A percentile compares a stretch with the other conserved stretches of the same genome.
phyloP scores from a whole-genome alignment of 2,113 vertebrate genomes.

The Mastomys natalensis region DNA sequence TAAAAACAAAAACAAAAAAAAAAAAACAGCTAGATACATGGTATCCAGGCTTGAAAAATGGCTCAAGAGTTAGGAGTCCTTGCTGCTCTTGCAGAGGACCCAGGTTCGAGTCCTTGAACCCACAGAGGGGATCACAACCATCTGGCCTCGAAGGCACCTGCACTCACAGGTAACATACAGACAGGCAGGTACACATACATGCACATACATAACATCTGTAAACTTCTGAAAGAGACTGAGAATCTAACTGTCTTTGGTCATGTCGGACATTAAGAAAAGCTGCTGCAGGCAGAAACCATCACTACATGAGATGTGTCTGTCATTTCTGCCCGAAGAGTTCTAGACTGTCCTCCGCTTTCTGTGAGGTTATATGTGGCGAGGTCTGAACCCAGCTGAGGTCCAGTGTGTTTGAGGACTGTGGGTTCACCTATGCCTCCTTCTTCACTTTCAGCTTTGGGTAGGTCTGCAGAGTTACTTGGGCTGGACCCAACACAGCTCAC shows the following conservation, averaged over 20 bases:
- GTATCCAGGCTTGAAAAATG: background rate
- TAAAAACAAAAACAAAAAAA: too few species aligned
- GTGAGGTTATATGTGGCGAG: fast-evolving
- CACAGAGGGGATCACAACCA: too few species aligned
- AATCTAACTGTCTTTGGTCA: background rate
- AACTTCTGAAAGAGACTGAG: too few species aligned
- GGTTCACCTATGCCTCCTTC: background rate
- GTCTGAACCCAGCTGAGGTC: background rate
- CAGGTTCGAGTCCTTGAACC: too few species aligned
- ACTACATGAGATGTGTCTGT: fast-evolving
- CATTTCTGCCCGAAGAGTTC: too few species aligned
- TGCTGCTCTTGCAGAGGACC: background rate
- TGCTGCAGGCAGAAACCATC: background rate
- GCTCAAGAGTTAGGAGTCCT: background rate
- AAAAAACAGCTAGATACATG: too few species aligned
- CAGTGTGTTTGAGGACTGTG: background rate
- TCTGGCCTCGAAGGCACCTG: too few species aligned
- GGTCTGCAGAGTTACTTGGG: slow-evolving; percentile 94
- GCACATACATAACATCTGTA: too few species aligned
- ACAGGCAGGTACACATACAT: too few species aligned
- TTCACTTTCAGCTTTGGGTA: slow-evolving; percentile 89
- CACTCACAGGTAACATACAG: too few species aligned
- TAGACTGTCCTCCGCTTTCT: too few species aligned
- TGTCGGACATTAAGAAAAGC: background rate
- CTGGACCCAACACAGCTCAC: slow-evolving; percentile 94